Percentiles rank a stretch among this genome's conserved stretches.
phyloP scores from a whole-genome alignment of 2,888 invertebrate genomes.

The Maniola hyperantus region DNA sequence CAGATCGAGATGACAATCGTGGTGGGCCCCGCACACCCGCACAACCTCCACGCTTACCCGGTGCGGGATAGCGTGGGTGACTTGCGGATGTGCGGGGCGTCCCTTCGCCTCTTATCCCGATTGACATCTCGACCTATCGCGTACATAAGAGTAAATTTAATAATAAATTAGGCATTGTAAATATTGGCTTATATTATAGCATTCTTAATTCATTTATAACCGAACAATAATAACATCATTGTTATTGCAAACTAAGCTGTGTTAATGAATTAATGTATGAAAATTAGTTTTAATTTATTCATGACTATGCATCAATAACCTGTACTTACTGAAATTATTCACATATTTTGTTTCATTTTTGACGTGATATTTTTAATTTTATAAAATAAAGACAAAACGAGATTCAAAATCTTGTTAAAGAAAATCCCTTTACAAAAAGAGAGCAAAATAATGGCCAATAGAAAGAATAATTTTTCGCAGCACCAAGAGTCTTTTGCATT shows the following conservation, averaged over 20 bases:
- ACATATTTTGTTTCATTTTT: neutral
- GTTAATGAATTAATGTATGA: neutral
- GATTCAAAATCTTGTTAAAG: neutral
- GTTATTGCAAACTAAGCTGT: conserved; percentile 2
- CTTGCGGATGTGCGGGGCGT: too few relatives aligned
- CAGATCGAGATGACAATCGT: too few relatives aligned
- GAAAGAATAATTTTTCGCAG: conserved; percentile 15
- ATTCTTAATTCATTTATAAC: neutral
- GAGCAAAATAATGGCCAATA: conserved; percentile 16
- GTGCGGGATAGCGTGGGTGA: too few relatives aligned
- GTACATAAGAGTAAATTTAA: too few relatives aligned
- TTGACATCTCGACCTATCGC: too few relatives aligned
- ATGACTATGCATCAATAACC: too few relatives aligned
- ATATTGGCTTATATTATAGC: too few relatives aligned
- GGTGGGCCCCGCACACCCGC: too few relatives aligned
- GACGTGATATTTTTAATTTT: neutral
- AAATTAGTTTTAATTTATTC: conserved; percentile 9
- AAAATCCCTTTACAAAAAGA: conserved; percentile 6
- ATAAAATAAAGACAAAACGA: neutral
- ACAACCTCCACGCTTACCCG: too few relatives aligned
- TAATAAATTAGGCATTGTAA: neutral
- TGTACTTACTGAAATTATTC: too few relatives aligned
- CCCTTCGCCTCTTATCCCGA: too few relatives aligned
- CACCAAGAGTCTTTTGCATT: neutral
- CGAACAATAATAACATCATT: neutral